Evolutionary conservation across 2,888 invertebrate genomes (phyloP).

Genomic region (Polydesmus complanatus): DNA sequence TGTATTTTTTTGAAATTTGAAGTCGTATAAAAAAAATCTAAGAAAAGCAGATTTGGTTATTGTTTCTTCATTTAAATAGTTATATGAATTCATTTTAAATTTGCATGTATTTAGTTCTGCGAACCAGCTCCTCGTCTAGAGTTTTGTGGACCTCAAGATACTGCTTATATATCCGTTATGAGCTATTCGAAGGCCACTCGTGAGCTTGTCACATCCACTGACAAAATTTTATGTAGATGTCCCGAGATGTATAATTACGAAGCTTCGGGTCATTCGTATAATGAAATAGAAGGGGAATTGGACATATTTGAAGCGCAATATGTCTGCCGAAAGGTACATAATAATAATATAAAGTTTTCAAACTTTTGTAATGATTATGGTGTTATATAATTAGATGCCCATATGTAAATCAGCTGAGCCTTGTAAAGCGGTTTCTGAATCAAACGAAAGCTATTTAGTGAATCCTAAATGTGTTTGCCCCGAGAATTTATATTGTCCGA

Average conservation of each 20-base stretch:
- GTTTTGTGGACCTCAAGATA: neutral
- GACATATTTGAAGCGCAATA: neutral
- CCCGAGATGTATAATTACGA: neutral
- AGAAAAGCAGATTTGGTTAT: too few species aligned
- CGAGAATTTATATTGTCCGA: neutral
- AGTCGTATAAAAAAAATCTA: too few species aligned
- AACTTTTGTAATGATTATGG: neutral
- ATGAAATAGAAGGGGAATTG: neutral
- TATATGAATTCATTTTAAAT: neutral
- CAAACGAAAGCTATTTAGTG: neutral
- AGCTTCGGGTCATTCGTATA: neutral
- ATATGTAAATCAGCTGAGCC: neutral
- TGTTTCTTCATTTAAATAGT: too few species aligned
- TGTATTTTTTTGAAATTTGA: too few species aligned
- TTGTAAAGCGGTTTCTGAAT: neutral
- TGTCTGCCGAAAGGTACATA: neutral
- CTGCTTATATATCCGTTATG: neutral
- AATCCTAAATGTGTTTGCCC: neutral
- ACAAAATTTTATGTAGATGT: neutral
- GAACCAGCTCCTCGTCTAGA: neutral
- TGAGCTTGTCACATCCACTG: neutral
- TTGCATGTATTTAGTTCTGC: neutral
- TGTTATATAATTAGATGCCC: neutral
- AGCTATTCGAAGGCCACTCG: neutral
- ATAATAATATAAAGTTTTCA: neutral